phyloP scores from a whole-genome alignment of 2,888 invertebrate genomes.

The Temnothorax rugatulus region DNA sequence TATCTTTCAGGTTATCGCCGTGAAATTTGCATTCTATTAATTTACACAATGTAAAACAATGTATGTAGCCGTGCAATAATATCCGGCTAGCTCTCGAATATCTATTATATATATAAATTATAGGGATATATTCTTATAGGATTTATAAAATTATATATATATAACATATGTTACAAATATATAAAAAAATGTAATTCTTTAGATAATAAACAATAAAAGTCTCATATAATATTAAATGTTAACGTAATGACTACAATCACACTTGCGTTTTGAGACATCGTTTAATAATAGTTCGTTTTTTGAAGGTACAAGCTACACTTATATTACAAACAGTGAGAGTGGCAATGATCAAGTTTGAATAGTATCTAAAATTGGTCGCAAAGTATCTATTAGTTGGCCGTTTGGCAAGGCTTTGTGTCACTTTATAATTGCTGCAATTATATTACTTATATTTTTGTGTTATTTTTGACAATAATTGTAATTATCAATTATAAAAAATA shows the following conservation, averaged over 20 bases:
- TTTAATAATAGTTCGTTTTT: not conserved
- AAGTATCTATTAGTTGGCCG: constrained; percentile 53
- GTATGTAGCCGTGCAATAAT: not conserved
- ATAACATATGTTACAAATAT: not conserved
- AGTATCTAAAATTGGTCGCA: constrained; percentile 31
- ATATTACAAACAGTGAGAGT: not conserved
- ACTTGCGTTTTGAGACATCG: no score
- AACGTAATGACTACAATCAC: not conserved
- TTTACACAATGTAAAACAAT: not conserved
- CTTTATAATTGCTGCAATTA: constrained; percentile 66
- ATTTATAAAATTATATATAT: not conserved
- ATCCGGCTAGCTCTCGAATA: not conserved
- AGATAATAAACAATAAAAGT: not conserved
- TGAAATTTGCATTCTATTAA: constrained; percentile 11
- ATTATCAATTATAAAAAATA: constrained; percentile 43
- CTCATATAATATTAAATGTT: not conserved
- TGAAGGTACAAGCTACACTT: not conserved
- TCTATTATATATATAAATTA: not conserved
- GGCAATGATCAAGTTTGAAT: constrained; percentile 12
- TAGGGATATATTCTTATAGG: not conserved
- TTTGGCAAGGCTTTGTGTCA: constrained; percentile 45
- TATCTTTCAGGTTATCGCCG: not conserved
- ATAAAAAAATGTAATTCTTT: not conserved
- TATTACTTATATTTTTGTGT: constrained; percentile 66
- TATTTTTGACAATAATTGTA: constrained; percentile 62